Conservation (phyloP, 2,888 invertebrate species). For the Drosophila antonietae region DNA sequence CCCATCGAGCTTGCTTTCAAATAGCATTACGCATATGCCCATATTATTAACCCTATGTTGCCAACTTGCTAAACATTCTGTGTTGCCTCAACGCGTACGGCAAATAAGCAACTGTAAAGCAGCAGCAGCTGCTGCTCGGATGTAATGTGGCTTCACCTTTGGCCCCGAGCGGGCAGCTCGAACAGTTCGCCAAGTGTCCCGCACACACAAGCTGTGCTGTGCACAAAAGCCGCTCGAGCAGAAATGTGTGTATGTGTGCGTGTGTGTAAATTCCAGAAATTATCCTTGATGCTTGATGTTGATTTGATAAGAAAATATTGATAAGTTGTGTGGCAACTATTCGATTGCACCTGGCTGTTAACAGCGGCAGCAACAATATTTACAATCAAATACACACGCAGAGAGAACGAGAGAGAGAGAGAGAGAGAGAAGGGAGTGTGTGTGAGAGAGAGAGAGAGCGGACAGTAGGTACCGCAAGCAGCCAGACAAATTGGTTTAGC, state of each 20-base stretch:
- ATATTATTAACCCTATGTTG: neutral
- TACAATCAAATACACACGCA: constrained; percentile 22
- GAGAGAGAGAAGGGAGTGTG: neutral
- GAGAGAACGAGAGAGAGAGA: too few species aligned
- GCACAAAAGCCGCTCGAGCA: neutral
- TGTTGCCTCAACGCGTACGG: neutral
- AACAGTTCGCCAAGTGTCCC: constrained; percentile 27
- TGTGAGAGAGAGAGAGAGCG: neutral
- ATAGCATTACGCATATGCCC: neutral
- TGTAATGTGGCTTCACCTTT: constrained; percentile 44
- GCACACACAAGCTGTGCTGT: neutral
- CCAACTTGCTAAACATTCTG: neutral
- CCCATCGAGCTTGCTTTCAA: neutral
- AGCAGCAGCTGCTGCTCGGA: constrained; percentile 54
- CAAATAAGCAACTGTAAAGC: constrained; percentile 33
- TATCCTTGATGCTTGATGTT: constrained; percentile 1
- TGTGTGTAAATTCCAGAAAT: constrained; percentile 6
- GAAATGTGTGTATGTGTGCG: constrained; percentile 3
- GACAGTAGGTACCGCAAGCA: constrained; percentile 43
- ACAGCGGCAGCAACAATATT: constrained; percentile 31
- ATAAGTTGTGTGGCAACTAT: constrained; percentile 36
- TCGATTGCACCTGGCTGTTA: constrained; percentile 32
- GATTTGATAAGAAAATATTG: constrained; percentile 18
- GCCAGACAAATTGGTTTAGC: constrained; percentile 76
- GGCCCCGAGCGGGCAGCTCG: constrained; percentile 36